Evolutionary conservation across 2,888 invertebrate species (phyloP).

Genomic region (Dastarcus helophoroides): DNA sequence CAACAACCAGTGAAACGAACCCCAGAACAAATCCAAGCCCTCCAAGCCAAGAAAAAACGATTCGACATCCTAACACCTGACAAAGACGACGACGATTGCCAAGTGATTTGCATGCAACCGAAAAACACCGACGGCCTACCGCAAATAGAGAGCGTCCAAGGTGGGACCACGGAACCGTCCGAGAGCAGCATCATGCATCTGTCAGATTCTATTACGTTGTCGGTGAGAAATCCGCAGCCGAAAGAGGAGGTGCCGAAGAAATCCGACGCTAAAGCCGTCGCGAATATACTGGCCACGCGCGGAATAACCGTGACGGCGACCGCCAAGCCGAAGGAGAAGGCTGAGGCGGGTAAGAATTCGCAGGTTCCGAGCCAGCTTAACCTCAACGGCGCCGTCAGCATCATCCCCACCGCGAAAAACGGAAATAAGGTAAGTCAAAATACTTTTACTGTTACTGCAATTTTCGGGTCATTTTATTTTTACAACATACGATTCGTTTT

Average conservation of each 20-base stretch:
- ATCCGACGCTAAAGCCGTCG: slow-evolving; percentile 63
- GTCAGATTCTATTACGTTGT: slow-evolving; percentile 62
- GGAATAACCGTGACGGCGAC: slow-evolving; percentile 68
- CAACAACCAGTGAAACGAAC: slow-evolving; percentile 24
- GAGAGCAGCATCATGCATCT: slow-evolving; percentile 51
- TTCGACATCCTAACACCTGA: slow-evolving; percentile 56
- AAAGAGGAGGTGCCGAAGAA: slow-evolving; percentile 42
- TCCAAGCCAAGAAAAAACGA: slow-evolving; percentile 38
- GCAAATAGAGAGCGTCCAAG: slow-evolving; percentile 62
- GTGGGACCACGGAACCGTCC: slow-evolving; percentile 28
- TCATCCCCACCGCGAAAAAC: slow-evolving; percentile 40
- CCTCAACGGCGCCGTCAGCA: slow-evolving; percentile 50
- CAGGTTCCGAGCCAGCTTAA: slow-evolving; percentile 43
- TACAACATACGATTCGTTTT: too few species aligned
- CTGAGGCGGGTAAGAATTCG: slow-evolving; percentile 30
- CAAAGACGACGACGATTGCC: slow-evolving; percentile 64
- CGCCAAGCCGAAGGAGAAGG: slow-evolving; percentile 36
- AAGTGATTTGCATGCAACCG: slow-evolving; percentile 63
- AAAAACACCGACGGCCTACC: slow-evolving; percentile 57
- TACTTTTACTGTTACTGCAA: too few species aligned
- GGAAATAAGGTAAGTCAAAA: slow-evolving; percentile 19
- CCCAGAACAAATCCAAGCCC: slow-evolving; percentile 31
- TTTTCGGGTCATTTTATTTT: too few species aligned
- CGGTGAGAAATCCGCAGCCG: slow-evolving; percentile 40
- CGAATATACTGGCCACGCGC: slow-evolving; percentile 62